Evolutionary conservation across 2,797 vertebrate genomes (phyloP), one percentile per base, ranked within the genome.

Genomic region (Setipinna tenuifilis): DNA sequence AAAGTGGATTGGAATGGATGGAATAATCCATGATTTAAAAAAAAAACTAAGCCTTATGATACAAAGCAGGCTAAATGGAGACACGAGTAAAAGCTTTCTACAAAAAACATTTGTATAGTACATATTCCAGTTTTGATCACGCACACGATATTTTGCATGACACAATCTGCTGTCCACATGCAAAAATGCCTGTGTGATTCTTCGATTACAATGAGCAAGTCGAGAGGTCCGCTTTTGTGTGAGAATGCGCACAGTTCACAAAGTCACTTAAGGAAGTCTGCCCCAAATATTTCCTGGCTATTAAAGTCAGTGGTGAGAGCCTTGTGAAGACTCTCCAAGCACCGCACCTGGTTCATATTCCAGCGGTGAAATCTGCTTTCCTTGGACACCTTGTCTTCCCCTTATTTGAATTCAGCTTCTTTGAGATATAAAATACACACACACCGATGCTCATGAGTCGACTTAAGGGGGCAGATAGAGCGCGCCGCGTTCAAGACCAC

Each of bases 261-360:
- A 23, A 89, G 89, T 91, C 91, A 82, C 82, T 87, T 82, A 16
- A 88, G 87, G 87, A 84, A 83, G 83, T 86, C 91, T 89, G 75
- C 85, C 86, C 84, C 75, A 88, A 91, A 92, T 92, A 90, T 91
- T 92, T 92, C 86, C 90, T 88, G 85, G 86, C 31, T 87, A 88
- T 93, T 92, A 90, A 91, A 90, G 90, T 89, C 89, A 86, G 91
- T 91, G 91, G 90, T 86, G 85, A 90, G 91, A 90, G 81, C 89
- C 93, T 88, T 94, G 91, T 94, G 92, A 95, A 95, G 91, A 91
- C 61, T 86, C 90, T 94, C 94, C 94, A 94, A 93, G 86, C 84
- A 82, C 92, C 61, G 91, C 94, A 94, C 94, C 94, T 95, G 94
- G 93, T 94, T 94, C 65, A 3, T 91, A 94, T 95, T 93, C 93